phyloP scores from a whole-genome alignment of 1,140 invertebrate species.

The Leptopilina clavipes region DNA sequence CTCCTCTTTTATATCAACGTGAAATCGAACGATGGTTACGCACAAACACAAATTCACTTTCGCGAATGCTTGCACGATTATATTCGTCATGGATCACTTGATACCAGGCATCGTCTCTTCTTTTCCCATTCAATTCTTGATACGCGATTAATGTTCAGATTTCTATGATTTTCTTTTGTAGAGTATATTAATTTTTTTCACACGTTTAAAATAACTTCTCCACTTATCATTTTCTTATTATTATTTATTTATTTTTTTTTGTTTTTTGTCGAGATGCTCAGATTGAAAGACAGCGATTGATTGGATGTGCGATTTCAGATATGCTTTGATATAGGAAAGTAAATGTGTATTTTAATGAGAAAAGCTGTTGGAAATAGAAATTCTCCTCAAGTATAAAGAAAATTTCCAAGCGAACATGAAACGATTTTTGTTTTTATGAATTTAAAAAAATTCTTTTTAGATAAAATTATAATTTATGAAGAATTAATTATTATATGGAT shows the following conservation, averaged over 20 bases:
- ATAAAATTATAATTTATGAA: too few relatives aligned
- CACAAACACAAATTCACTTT: conserved; percentile 8
- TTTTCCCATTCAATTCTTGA: conserved; percentile 13
- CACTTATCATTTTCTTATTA: neutral
- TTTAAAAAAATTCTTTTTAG: too few relatives aligned
- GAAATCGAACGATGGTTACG: conserved; percentile 9
- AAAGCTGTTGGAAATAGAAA: neutral
- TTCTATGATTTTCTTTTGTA: conserved; percentile 11
- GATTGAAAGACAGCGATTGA: neutral
- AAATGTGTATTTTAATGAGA: neutral
- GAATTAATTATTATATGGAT: too few relatives aligned
- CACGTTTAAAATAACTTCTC: conserved; percentile 9
- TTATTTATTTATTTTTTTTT: neutral
- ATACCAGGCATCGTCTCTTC: conserved; percentile 9
- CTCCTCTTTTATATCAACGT: neutral
- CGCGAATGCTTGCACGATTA: conserved; percentile 17
- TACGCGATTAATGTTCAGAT: conserved; percentile 1
- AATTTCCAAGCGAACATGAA: neutral
- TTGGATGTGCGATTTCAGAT: neutral
- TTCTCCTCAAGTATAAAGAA: neutral
- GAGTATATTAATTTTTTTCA: neutral
- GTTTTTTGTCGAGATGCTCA: too few relatives aligned
- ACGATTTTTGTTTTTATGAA: too few relatives aligned
- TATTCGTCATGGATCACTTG: conserved; percentile 23
- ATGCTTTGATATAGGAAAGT: neutral